phyloP scores from a whole-genome alignment of 1,140 invertebrate genomes.

The Drosophila sechellia region DNA sequence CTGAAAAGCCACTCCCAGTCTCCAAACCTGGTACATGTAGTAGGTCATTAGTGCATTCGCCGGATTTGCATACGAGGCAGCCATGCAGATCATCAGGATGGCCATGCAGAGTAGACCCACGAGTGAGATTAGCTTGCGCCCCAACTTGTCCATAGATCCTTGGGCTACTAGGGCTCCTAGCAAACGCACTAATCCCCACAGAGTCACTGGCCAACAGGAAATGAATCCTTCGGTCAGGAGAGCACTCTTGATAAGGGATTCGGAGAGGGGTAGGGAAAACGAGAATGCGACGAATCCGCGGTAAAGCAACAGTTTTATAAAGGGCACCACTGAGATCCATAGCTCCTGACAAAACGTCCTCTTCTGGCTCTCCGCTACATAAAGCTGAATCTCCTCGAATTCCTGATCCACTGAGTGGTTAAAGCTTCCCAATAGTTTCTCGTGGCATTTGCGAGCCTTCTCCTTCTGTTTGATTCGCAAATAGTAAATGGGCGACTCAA shows the following conservation, averaged over 20 bases:
- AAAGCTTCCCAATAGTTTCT: constrained; percentile 23
- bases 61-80: constrained; percentile 44
- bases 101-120: constrained; percentile 54
- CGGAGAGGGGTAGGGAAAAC: constrained; percentile 57
- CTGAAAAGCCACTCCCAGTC: constrained; percentile 51
- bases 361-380: constrained; percentile 50
- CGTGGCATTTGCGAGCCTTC: constrained; percentile 40
- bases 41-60: constrained; percentile 2
- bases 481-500: constrained; percentile 61
- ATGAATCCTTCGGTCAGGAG: constrained; percentile 18
- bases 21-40: constrained; percentile 56
- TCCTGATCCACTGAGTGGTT: not conserved
- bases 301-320: constrained; percentile 54
- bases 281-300: constrained; percentile 68
- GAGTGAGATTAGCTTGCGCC: constrained; percentile 55
- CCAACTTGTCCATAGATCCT: constrained; percentile 45
- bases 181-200: constrained; percentile 52
- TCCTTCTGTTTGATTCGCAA: constrained; percentile 36
- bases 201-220: constrained; percentile 54
- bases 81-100: constrained; percentile 63
- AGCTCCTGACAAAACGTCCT: constrained; percentile 30
- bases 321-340: constrained; percentile 34
- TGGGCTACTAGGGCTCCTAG: constrained; percentile 45
- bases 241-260: constrained; percentile 44
- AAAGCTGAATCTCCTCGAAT: constrained; percentile 35